Evolutionary conservation across 2,797 vertebrate genomes (phyloP).

Genomic region (Galagoides demidoff): DNA sequence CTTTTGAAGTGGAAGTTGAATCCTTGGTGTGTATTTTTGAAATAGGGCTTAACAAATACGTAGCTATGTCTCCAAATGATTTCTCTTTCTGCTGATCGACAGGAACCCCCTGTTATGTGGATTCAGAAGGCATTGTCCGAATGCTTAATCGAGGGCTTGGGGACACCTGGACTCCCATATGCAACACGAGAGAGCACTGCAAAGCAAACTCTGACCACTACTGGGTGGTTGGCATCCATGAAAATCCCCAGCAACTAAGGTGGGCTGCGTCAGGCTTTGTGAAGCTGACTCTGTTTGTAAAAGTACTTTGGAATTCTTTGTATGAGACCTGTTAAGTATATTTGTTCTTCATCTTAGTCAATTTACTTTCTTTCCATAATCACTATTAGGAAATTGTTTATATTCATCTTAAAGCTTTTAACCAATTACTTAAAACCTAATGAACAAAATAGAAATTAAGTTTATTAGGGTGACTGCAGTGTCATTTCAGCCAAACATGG

Average conservation of each 20-base stretch:
- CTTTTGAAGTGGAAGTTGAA: constrained; percentile 56
- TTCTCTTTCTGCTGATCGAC: constrained; percentile 42
- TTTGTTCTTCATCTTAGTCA: constrained; percentile 5
- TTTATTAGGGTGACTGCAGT: background rate
- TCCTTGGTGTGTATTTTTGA: constrained; percentile 33
- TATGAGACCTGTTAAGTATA: background rate
- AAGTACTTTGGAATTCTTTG: constrained; percentile 1
- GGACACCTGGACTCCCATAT: constrained; percentile 94
- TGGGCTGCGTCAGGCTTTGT: constrained; percentile 76
- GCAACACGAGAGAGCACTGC: constrained; percentile 94
- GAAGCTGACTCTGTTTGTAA: background rate
- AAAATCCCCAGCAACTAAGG: constrained; percentile 97
- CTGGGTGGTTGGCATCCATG: constrained; percentile 96
- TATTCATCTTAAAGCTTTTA: constrained; percentile 43
- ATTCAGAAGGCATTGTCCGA: constrained; percentile 93
- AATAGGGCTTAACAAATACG: background rate
- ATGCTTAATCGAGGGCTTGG: constrained; percentile 95
- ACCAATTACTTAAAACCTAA: background rate
- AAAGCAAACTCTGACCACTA: constrained; percentile 96
- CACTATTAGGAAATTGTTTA: background rate
- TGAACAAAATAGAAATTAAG: background rate
- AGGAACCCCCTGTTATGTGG: constrained; percentile 95
- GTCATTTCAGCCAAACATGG: background rate
- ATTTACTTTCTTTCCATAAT: constrained; percentile 35
- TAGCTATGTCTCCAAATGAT: background rate